Evolutionary conservation across 2,888 invertebrate species (phyloP).

Genomic region (Eledona agricola): DNA sequence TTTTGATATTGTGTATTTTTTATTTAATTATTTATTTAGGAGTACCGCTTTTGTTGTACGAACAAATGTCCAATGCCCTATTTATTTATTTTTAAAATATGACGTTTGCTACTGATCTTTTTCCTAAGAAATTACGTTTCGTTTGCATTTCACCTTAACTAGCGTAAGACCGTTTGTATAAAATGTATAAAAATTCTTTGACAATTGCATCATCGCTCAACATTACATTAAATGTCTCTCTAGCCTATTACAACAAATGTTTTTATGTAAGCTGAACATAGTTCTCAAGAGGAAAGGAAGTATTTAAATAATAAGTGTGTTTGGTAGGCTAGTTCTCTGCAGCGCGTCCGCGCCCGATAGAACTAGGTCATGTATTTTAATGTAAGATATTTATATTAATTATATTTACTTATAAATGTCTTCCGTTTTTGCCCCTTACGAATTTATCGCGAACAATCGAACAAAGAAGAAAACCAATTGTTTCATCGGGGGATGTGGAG

Average conservation of each 20-base stretch:
- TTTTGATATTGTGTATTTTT: conserved; percentile 59
- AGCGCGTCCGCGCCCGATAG: conserved; percentile 57
- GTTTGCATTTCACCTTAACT: conserved; percentile 34
- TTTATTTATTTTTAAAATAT: conserved; percentile 34
- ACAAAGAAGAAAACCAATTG: neutral
- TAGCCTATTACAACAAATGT: conserved; percentile 47
- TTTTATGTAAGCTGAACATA: conserved; percentile 58
- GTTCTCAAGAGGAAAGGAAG: conserved; percentile 53
- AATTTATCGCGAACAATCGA: neutral
- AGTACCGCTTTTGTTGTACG: conserved; percentile 40
- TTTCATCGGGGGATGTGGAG: too few species aligned
- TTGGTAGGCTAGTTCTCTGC: conserved; percentile 61
- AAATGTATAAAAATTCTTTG: conserved; percentile 50
- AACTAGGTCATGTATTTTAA: conserved; percentile 62
- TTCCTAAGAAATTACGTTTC: conserved; percentile 25
- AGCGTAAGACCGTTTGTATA: conserved; percentile 47
- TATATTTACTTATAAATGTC: conserved; percentile 65
- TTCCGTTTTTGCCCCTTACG: conserved; percentile 26
- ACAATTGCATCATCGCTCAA: conserved; percentile 53
- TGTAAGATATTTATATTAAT: conserved; percentile 65
- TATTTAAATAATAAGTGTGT: conserved; percentile 61
- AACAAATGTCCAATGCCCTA: conserved; percentile 30
- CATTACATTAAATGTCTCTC: conserved; percentile 42
- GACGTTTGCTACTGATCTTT: conserved; percentile 16
- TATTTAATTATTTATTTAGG: conserved; percentile 58